Base-by-base conservation (phyloP, 2,797 vertebrate genomes). In the Babyrousa celebensis region DNA sequence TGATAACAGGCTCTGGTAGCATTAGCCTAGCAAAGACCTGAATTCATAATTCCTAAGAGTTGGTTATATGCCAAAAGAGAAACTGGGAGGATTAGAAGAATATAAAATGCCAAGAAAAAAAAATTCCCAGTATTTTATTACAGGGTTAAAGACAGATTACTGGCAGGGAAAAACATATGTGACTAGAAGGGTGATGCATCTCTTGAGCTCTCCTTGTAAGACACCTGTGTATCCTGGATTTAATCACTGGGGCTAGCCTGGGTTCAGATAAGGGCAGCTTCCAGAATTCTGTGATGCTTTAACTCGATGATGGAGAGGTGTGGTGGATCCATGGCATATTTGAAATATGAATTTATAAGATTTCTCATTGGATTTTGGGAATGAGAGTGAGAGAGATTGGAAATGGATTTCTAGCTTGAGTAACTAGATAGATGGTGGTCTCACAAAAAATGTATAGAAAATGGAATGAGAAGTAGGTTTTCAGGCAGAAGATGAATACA, bases 41-140 rank as follows among this genome's bases (percentile, higher is more conserved):
- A 78, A 71, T 92, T 23, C 18, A 54, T 67, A 80, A 85, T 62
- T 96, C 79, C 85, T 16, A 72, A 12, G 62, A 85, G 23, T 77
- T 80, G 54, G 43, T 75, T 58, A 82, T 3, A 9, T 75, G 36
- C 21, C 56, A 71, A 54, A 71, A 93, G 65, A 93, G 83, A 93
- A 80, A 54, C 14, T 82, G 23, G 29, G 79, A 82, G 29, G 65
- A 5, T 85, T 40, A 91, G 52, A 79, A 75, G 43, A 88, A 80
- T 32, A 3, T 65, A 43, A 95, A 70, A 60, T 89, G 25, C 74
- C 27, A 71, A 74, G 29, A 27, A 71, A 79, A 89, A 68, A 82
- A 91, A 85, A 60, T 95, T 6, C 5, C 16, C 1, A 27, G 9
- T 2, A 83, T n/a, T 95, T 95, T 67, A 77, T 18, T 92, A 56